These are phyloP conservation scores for Macrostomum lignano DNA, from an alignment of 1,140 invertebrate genomes.

Conservation along the genomic window DNA sequence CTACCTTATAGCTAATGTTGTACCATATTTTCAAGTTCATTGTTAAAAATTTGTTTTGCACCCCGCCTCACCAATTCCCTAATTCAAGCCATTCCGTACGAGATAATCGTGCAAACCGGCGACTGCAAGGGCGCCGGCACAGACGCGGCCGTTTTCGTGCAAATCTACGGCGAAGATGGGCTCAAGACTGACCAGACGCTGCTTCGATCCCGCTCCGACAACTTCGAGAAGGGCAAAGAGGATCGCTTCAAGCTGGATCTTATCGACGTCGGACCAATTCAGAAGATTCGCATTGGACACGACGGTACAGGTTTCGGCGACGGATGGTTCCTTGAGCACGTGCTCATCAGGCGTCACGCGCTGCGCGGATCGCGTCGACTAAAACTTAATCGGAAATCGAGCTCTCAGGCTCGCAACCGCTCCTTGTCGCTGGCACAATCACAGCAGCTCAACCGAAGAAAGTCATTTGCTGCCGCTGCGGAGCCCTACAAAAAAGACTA, in stretches of 20 bases:
- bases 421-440: too few species aligned
- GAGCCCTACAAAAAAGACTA: too few species aligned
- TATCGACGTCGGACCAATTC: constrained; percentile 24
- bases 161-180: constrained; percentile 13
- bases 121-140: constrained; percentile 12
- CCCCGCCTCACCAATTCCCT: too few species aligned
- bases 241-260: constrained; percentile 11
- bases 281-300: constrained; percentile 26
- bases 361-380: too few species aligned
- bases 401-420: too few species aligned
- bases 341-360: too few species aligned
- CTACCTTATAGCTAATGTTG: too few species aligned
- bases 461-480: too few species aligned
- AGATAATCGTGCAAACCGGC: constrained; percentile 14
- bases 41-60: too few species aligned
- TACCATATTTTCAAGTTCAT: too few species aligned
- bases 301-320: constrained; percentile 19
- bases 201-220: constrained; percentile 22
- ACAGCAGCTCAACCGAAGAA: too few species aligned
- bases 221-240: constrained; percentile 6
- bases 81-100: constrained; percentile 16
- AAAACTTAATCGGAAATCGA: too few species aligned
- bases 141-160: constrained; percentile 12
- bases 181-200: constrained; percentile 16
- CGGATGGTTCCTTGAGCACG: constrained; percentile 24